phyloP scores from a whole-genome alignment of 1,140 invertebrate species.

The Macrobrachium rosenbergii region DNA sequence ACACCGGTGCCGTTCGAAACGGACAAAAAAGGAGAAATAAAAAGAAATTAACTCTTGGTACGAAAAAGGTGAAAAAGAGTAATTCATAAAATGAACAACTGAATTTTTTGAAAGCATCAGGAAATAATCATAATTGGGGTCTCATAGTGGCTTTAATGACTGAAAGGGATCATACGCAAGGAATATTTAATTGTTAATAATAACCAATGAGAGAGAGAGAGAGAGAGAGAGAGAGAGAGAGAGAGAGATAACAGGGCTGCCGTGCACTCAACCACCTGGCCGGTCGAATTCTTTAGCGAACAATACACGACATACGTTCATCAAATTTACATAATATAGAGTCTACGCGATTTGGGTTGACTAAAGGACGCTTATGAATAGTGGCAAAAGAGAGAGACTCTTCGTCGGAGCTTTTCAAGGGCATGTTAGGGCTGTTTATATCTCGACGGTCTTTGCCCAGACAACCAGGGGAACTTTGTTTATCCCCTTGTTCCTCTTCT shows the following conservation, averaged over 20 bases:
- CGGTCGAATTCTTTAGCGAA: background rate
- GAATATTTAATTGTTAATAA: background rate
- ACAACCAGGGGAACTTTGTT: too few species aligned
- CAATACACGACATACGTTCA: constrained; percentile 44
- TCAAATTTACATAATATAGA: constrained; percentile 49
- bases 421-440: too few species aligned
- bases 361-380: background rate
- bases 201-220: constrained; percentile 8
- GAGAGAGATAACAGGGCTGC: background rate
- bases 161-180: background rate
- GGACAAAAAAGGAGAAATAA: too few species aligned
- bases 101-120: too few species aligned
- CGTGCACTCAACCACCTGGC: constrained; percentile 4
- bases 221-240: constrained; percentile 32
- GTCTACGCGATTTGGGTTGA: constrained; percentile 26
- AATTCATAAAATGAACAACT: too few species aligned
- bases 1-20: too few species aligned
- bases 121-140: background rate
- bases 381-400: too few species aligned
- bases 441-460: too few species aligned
- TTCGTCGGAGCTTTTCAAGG: too few species aligned
- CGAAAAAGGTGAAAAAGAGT: too few species aligned
- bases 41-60: too few species aligned
- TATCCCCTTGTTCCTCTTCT: too few species aligned
- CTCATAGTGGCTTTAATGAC: background rate